Evolutionary conservation across 2,888 invertebrate species (phyloP).

Genomic region (Zhuqinia jingwanae): DNA sequence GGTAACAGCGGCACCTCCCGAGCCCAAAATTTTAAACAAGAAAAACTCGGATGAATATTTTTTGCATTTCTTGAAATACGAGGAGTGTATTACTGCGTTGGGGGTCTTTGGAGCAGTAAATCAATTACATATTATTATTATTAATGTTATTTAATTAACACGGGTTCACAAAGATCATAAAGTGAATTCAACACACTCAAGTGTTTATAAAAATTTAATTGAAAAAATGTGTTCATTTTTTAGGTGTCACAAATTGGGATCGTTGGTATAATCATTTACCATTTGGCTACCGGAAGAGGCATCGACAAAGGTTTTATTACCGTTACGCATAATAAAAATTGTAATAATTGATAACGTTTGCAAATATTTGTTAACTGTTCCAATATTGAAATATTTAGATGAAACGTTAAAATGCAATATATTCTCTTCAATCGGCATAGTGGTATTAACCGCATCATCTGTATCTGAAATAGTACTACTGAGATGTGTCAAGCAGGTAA

Average conservation of each 20-base stretch:
- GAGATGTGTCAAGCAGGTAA: conserved; percentile 53
- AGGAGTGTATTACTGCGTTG: conserved; percentile 51
- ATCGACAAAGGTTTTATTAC: background rate
- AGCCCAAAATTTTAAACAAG: background rate
- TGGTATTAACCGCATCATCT: background rate
- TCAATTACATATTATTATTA: background rate
- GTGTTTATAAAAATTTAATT: background rate
- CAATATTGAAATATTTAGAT: background rate
- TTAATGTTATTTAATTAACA: too few species aligned
- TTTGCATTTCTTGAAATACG: conserved; percentile 33
- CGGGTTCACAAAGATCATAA: too few species aligned
- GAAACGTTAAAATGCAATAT: background rate
- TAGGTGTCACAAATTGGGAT: conserved; percentile 49
- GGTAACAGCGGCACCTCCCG: background rate
- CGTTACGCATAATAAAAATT: too few species aligned
- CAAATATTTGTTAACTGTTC: too few species aligned
- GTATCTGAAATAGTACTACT: conserved; percentile 41
- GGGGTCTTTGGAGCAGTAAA: conserved; percentile 60
- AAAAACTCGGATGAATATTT: background rate
- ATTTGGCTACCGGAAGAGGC: conserved; percentile 29
- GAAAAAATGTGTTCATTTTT: background rate
- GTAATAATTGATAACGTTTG: too few species aligned
- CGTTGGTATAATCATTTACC: conserved; percentile 7
- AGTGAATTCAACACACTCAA: too few species aligned
- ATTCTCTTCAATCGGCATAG: conserved; percentile 28